phyloP scores from a whole-genome alignment of 1,140 invertebrate species.

The Drosophila truncata region DNA sequence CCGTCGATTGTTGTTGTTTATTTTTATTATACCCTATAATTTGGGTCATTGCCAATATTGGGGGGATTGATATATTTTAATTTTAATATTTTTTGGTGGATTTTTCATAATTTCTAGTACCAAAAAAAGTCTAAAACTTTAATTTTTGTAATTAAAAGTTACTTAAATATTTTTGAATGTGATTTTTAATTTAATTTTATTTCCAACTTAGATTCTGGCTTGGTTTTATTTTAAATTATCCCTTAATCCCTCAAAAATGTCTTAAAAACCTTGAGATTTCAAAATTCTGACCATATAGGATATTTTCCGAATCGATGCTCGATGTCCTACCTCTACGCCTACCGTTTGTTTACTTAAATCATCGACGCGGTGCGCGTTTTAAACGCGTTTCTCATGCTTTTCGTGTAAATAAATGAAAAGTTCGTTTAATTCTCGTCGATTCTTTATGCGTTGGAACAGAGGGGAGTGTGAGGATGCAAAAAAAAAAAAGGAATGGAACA shows the following conservation, averaged over 20 bases:
- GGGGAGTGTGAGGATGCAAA: not conserved
- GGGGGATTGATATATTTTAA: too few relatives aligned
- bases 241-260: too few relatives aligned
- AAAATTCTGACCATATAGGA: not conserved
- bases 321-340: not conserved
- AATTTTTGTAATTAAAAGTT: too few relatives aligned
- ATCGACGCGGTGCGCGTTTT: conserved; percentile 70
- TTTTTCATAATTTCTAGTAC: too few relatives aligned
- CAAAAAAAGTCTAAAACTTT: too few relatives aligned
- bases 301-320: not conserved
- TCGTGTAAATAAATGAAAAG: conserved; percentile 82
- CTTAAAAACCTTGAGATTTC: not conserved
- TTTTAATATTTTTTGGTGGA: too few relatives aligned
- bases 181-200: too few relatives aligned
- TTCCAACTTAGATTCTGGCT: too few relatives aligned
- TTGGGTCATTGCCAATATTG: too few relatives aligned
- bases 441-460: conserved; percentile 56
- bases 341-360: conserved; percentile 76
- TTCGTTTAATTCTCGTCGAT: conserved; percentile 78
- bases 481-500: not conserved
- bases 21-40: conserved; percentile 27
- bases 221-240: too few relatives aligned
- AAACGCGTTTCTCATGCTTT: conserved; percentile 71
- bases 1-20: conserved; percentile 14
- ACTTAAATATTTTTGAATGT: too few relatives aligned